Conservation (phyloP, 1,140 invertebrate species). For the Paramacrobiotus metropolitanus region DNA sequence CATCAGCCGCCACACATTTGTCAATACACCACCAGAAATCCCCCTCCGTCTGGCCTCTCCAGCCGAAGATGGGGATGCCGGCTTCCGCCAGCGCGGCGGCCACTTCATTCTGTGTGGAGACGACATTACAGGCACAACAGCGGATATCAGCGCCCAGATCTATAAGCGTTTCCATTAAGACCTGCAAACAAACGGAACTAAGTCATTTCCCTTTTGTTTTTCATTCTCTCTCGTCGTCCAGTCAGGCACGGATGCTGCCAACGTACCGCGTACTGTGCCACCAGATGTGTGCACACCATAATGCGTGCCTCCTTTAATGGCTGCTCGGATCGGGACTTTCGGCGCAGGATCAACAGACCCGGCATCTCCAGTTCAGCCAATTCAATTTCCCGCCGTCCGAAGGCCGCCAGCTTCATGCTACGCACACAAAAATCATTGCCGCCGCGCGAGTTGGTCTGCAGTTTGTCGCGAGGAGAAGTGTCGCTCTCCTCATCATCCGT, state of each 20-base stretch:
- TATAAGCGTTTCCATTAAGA: slow-evolving; percentile 68
- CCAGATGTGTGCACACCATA: slow-evolving; percentile 90
- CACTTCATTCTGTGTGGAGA: slow-evolving; percentile 23
- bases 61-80: slow-evolving; percentile 67
- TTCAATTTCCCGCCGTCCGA: slow-evolving; percentile 83
- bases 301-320: slow-evolving; percentile 84
- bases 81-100: slow-evolving; percentile 24
- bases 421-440: slow-evolving; percentile 68
- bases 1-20: slow-evolving; percentile 63
- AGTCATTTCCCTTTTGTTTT: too few relatives aligned
- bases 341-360: slow-evolving; percentile 75
- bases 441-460: slow-evolving; percentile 48
- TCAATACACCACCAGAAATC: slow-evolving; percentile 99
- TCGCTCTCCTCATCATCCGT: slow-evolving; percentile 5
- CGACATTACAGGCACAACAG: slow-evolving; percentile 26
- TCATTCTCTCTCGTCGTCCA: too few relatives aligned
- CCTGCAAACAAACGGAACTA: slow-evolving; percentile 22
- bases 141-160: slow-evolving; percentile 56
- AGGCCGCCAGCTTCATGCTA: slow-evolving; percentile 70
- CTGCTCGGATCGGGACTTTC: slow-evolving; percentile 69
- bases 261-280: slow-evolving; percentile 81
- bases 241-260: too few relatives aligned
- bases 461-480: background rate
- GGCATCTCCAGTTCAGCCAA: slow-evolving; percentile 99
- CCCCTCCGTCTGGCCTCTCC: slow-evolving; percentile 84